Evolutionary conservation across 2,113 vertebrate genomes (phyloP).

Genomic region (Indicator maculatus): DNA sequence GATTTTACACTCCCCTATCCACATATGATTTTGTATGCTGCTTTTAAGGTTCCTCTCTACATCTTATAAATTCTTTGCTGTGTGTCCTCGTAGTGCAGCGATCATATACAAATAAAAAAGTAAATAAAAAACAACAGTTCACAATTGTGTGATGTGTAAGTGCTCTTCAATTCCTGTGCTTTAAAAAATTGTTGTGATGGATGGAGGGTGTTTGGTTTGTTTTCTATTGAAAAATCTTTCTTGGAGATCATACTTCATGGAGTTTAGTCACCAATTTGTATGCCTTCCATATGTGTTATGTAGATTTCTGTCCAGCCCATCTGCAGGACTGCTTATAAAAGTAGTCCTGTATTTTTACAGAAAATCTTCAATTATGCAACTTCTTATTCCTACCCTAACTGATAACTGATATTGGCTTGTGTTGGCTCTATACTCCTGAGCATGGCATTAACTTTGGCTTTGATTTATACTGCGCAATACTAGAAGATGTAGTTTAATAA

Average conservation of each 20-base stretch:
- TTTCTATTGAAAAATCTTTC: neutral
- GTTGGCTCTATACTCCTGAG: neutral
- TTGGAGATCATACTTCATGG: neutral
- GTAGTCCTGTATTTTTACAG: neutral
- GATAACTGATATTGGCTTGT: neutral
- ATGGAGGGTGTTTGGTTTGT: fast-evolving
- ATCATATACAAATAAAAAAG: neutral
- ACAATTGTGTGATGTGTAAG: neutral
- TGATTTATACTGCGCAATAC: neutral
- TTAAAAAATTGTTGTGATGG: neutral
- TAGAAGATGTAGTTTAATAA: neutral
- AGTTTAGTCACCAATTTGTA: neutral
- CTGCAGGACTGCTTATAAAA: neutral
- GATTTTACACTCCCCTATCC: neutral
- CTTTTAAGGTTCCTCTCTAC: neutral
- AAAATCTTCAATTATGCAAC: neutral
- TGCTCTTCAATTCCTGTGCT: neutral
- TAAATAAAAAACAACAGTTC: neutral
- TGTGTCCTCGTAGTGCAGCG: fast-evolving
- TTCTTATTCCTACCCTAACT: neutral
- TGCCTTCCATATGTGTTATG: neutral
- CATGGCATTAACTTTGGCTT: neutral
- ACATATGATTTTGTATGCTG: fast-evolving
- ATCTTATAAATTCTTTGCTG: neutral
- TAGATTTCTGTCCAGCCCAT: neutral